Evolutionary conservation across 2,113 vertebrate genomes (phyloP), one percentile per base, ranked within the genome.

Genomic region (Cynopterus brachyotis): DNA sequence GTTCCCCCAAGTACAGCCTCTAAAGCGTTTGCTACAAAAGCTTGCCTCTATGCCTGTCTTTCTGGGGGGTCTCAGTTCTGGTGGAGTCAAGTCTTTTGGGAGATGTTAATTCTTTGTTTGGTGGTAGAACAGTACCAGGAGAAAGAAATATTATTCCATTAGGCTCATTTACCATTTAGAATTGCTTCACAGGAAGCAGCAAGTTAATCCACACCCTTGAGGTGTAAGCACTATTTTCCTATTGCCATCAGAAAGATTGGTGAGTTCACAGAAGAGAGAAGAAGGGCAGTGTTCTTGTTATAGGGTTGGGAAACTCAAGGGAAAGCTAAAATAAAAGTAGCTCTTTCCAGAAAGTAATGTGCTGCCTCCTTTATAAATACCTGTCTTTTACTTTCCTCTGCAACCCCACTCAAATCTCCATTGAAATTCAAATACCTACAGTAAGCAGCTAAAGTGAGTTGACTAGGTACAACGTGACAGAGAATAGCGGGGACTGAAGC

Each of bases 161-260:
- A 90, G 92, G 76, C 59, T 96, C 70, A 73, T 90, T 78, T 88
- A 42, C 66, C 47, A 47, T 73, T 76, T 28, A 11, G 42, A 92
- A 84, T n/a, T 30, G n/a, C 66, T 88, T n/a, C 90, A 45, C 53
- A 89, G 66, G 94, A 73, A 67, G 59, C 60, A 70, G 62, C 89
- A 45, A 26, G 79, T 57, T 70, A 95, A 92, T 89, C 59, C 50
- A 24, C 4, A 78, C 64, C 28, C 87, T 70, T n/a, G 57, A 86
- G 50, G 73, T 45, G 16, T 15, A 42, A 76, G 35, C 9, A 37
- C 30, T 40, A 4, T 26, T 73, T 42, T 83, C 55, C 62, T 89
- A 86, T 84, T 20, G n/a, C 80, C 73, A 53, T 30, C 11, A n/a
- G 53, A 96, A 97, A 96, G 69, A 95, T 70, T 88, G 94, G 5